Conservation (phyloP, 2,113 vertebrate species). For the Pandion haliaetus region DNA sequence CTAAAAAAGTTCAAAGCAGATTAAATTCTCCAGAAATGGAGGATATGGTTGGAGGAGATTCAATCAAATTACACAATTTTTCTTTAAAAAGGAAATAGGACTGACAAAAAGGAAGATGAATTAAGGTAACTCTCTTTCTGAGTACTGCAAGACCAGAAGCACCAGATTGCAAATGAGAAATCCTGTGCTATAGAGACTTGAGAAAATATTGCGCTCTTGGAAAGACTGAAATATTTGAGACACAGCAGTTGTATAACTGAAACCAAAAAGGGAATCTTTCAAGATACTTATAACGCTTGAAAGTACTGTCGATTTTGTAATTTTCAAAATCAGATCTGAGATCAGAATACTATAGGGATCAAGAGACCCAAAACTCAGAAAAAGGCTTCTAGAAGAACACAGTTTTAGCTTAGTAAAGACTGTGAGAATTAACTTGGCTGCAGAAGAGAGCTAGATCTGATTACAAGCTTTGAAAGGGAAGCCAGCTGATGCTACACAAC, state of each 20-base stretch:
- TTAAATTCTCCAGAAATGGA: background rate
- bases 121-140: background rate
- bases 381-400: background rate
- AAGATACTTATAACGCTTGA: background rate
- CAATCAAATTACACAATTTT: background rate
- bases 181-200: background rate
- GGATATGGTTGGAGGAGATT: background rate
- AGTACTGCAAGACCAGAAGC: background rate
- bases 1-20: background rate
- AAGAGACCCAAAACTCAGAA: background rate
- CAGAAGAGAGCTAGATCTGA: background rate
- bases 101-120: slow-evolving; percentile 2
- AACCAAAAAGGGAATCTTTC: background rate
- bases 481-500: background rate
- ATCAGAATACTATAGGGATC: background rate
- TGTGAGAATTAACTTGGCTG: background rate
- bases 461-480: background rate
- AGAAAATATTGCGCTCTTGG: background rate
- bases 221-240: background rate
- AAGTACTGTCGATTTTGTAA: background rate
- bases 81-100: background rate
- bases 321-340: background rate
- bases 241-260: background rate
- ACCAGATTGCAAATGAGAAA: slow-evolving; percentile 37
- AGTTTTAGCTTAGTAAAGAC: background rate